Evolutionary conservation across 2,797 vertebrate genomes (phyloP).

Genomic region (Chrysocyon brachyurus): DNA sequence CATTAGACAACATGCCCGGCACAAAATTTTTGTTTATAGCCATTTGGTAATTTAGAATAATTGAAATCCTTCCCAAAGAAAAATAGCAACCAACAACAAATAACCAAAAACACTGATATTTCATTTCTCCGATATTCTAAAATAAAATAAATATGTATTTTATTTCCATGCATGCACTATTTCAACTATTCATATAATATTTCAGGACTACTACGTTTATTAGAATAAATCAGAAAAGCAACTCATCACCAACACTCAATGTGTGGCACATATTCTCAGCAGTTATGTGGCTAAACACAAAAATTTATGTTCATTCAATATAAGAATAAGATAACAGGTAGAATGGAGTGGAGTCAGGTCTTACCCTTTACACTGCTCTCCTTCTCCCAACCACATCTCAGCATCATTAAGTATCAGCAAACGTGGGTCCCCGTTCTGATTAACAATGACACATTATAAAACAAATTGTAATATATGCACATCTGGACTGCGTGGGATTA

Average conservation of each 20-base stretch:
- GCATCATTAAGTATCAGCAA: neutral
- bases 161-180: slow-evolving; percentile 1
- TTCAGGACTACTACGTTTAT: neutral
- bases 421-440: neutral
- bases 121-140: slow-evolving; percentile 21
- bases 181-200: neutral
- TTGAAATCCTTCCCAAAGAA: slow-evolving; percentile 56
- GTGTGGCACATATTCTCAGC: neutral
- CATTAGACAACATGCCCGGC: neutral
- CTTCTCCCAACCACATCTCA: neutral
- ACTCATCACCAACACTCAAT: neutral
- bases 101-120: neutral
- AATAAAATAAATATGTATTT: slow-evolving; percentile 53
- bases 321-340: neutral
- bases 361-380: neutral
- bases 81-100: slow-evolving; percentile 18
- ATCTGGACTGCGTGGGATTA: neutral
- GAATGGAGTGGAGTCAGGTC: neutral
- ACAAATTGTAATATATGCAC: neutral
- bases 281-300: slow-evolving; percentile 1
- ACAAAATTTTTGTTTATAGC: slow-evolving; percentile 40
- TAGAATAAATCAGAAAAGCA: slow-evolving; percentile 20
- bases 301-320: neutral
- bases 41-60: slow-evolving; percentile 18
- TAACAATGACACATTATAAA: neutral